phyloP scores from a whole-genome alignment of 2,113 vertebrate genomes.

The Peromyscus maniculatus region DNA sequence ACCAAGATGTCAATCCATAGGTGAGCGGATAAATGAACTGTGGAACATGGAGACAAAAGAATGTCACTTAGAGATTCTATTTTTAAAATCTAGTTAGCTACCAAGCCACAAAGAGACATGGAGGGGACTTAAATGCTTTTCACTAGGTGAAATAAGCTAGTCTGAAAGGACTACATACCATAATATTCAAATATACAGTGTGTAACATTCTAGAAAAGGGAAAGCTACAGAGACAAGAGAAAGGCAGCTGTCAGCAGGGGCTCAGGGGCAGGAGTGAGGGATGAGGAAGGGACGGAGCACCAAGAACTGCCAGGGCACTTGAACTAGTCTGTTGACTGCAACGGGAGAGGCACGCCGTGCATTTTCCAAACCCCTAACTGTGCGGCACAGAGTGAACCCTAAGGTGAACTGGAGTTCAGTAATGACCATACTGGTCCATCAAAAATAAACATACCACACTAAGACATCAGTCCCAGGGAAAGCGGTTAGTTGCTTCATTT shows the following conservation, averaged over 20 bases:
- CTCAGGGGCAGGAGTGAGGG: background rate
- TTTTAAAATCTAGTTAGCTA: constrained; percentile 31
- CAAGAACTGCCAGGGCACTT: background rate
- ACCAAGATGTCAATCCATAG: background rate
- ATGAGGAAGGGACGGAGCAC: background rate
- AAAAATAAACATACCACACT: background rate
- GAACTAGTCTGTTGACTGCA: background rate
- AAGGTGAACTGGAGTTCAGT: background rate
- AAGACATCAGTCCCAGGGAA: background rate
- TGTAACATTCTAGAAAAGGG: background rate
- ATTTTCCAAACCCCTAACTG: background rate
- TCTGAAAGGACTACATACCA: background rate
- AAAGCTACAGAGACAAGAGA: background rate
- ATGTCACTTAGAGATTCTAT: background rate
- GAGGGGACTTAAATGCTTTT: background rate
- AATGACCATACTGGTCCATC: background rate
- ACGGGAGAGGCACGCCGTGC: background rate
- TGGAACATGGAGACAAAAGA: background rate
- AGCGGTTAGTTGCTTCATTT: background rate
- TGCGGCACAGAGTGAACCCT: background rate
- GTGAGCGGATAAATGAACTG: background rate
- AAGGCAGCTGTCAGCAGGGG: background rate
- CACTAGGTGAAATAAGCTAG: background rate
- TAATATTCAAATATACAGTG: background rate
- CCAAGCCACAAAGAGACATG: background rate